Conservation (phyloP, 2,888 invertebrate species). For the Drosophila stalkeri region DNA sequence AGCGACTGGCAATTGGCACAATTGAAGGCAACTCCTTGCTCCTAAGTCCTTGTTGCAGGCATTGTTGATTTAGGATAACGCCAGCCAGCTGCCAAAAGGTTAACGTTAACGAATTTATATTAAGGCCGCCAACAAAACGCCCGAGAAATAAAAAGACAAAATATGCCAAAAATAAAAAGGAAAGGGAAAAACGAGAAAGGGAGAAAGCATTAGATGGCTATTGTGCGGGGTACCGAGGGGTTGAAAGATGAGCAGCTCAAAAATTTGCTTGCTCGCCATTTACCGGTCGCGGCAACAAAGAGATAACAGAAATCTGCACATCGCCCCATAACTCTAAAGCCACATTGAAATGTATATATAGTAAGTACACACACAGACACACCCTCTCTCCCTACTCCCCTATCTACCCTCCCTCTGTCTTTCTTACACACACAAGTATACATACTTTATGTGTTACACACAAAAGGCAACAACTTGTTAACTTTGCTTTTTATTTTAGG, state of each 20-base stretch:
- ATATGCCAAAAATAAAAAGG: neutral
- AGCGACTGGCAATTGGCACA: conserved; percentile 78
- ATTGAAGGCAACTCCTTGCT: conserved; percentile 59
- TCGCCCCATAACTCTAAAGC: conserved; percentile 53
- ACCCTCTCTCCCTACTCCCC: conserved; percentile 4
- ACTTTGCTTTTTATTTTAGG: conserved; percentile 76
- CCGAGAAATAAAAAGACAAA: conserved; percentile 48
- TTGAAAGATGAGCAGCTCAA: conserved; percentile 62
- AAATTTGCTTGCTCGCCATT: conserved; percentile 69
- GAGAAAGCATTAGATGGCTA: too few species aligned
- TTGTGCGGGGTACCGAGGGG: neutral
- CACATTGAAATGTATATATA: conserved; percentile 53
- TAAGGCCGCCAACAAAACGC: conserved; percentile 42
- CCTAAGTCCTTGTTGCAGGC: conserved; percentile 52
- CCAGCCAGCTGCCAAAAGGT: conserved; percentile 70
- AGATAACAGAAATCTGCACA: conserved; percentile 60
- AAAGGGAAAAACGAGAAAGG: too few species aligned
- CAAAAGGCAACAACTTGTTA: conserved; percentile 75
- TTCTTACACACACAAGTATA: conserved; percentile 13
- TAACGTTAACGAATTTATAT: conserved; percentile 76
- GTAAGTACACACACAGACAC: conserved; percentile 13
- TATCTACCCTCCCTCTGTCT: neutral
- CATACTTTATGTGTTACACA: conserved; percentile 47
- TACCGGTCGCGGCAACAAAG: conserved; percentile 56
- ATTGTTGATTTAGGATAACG: conserved; percentile 78